phyloP scores from a whole-genome alignment of 2,113 vertebrate genomes.

The Eptesicus fuscus region DNA sequence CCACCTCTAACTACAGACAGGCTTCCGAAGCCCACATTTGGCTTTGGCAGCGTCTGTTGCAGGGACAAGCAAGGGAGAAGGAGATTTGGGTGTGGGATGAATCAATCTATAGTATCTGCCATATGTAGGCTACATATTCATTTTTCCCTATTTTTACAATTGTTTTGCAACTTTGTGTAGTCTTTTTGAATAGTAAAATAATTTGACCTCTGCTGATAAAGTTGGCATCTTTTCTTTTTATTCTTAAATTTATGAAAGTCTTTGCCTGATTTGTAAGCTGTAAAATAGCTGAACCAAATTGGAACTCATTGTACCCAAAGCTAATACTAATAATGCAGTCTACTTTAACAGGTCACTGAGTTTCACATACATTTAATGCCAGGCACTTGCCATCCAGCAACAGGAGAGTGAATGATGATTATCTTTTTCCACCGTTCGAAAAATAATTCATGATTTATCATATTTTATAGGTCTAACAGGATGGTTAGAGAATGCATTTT shows the following conservation, averaged over 20 bases:
- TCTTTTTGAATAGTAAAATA: neutral
- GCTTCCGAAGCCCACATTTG: neutral
- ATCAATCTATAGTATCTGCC: neutral
- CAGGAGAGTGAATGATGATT: slow-evolving; percentile 42
- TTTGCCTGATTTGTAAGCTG: slow-evolving; percentile 26
- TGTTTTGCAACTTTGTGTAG: neutral
- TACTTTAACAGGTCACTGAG: slow-evolving; percentile 21
- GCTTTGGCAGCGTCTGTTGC: neutral
- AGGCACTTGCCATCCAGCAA: neutral
- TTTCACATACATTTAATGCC: slow-evolving; percentile 11
- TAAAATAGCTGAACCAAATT: slow-evolving; percentile 30
- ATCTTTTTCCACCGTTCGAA: neutral
- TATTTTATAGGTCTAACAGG: slow-evolving; percentile 1
- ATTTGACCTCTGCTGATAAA: slow-evolving; percentile 3
- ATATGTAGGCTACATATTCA: neutral
- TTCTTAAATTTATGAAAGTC: slow-evolving; percentile 4
- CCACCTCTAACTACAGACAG: neutral
- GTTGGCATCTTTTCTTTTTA: neutral
- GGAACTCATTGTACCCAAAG: slow-evolving; percentile 7
- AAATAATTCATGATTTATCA: neutral
- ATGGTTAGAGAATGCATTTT: slow-evolving; percentile 3
- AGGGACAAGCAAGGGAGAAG: neutral
- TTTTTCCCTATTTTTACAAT: neutral
- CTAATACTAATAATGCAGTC: slow-evolving; percentile 4
- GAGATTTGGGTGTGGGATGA: neutral